A percentile compares a stretch with the other conserved stretches of the same genome.
These are phyloP conservation scores for Parasteatoda lunata DNA, from an alignment of 2,888 invertebrate genomes.

Conservation along the genomic window DNA sequence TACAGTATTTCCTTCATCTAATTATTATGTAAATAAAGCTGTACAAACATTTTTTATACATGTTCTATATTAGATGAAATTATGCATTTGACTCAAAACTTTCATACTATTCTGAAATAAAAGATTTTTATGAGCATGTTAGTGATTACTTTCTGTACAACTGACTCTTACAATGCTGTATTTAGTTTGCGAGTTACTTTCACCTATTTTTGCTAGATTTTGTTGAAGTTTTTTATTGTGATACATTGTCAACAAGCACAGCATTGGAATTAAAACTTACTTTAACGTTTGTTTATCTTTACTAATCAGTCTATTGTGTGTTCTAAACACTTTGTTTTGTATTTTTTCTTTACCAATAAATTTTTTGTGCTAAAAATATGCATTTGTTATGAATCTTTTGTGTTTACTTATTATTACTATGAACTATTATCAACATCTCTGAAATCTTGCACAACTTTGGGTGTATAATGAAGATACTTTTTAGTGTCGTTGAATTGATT, in stretches of 20 bases:
- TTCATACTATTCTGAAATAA: slow-evolving; percentile 49
- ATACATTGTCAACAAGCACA: neutral
- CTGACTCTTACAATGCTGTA: too few species aligned
- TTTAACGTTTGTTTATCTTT: neutral
- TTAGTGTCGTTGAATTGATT: too few species aligned
- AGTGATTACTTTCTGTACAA: neutral
- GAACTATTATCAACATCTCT: too few species aligned
- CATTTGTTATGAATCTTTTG: too few species aligned
- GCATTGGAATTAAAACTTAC: neutral
- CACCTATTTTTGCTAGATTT: neutral
- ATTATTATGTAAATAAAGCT: slow-evolving; percentile 62
- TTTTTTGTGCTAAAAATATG: neutral
- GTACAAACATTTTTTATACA: slow-evolving; percentile 67
- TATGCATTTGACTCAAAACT: slow-evolving; percentile 62
- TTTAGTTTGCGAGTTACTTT: too few species aligned
- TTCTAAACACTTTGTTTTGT: neutral
- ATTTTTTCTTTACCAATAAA: neutral
- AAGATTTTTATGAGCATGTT: slow-evolving; percentile 22
- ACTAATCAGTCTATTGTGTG: neutral
- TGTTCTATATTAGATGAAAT: slow-evolving; percentile 65
- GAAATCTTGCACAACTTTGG: too few species aligned
- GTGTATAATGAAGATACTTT: too few species aligned
- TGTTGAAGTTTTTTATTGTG: neutral
- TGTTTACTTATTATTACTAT: too few species aligned
- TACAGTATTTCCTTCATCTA: slow-evolving; percentile 44